A percentile compares a stretch with the other conserved stretches of the same genome.
Evolutionary conservation across 2,113 vertebrate species (phyloP).

Genomic region (Ammodytes marinus): DNA sequence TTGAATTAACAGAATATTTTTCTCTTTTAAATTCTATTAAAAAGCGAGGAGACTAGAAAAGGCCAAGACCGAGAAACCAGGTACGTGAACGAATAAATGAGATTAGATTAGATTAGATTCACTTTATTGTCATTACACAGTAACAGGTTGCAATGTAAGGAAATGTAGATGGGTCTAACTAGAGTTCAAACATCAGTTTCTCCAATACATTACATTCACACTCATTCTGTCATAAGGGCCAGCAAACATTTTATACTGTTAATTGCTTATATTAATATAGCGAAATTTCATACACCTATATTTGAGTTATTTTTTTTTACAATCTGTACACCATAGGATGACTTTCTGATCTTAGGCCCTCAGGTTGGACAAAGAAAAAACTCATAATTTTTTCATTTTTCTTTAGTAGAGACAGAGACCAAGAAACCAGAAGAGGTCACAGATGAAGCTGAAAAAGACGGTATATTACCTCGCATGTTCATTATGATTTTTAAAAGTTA

Average conservation of each 20-base stretch:
- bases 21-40: neutral
- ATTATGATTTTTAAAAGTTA: neutral
- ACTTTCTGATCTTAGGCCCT: neutral
- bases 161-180: too few relatives aligned
- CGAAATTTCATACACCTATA: neutral
- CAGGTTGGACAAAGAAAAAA: neutral
- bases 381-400: neutral
- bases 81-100: slow-evolving; percentile 14
- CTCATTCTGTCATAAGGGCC: neutral
- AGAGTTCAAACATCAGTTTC: too few relatives aligned
- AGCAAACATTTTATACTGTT: neutral
- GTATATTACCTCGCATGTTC: slow-evolving; percentile 23
- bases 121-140: too few relatives aligned
- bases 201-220: neutral
- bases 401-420: slow-evolving; percentile 27
- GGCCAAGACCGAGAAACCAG: slow-evolving; percentile 53
- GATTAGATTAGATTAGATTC: too few relatives aligned
- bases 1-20: neutral
- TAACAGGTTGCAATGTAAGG: too few relatives aligned
- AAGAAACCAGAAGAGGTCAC: slow-evolving; percentile 44
- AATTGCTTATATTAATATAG: neutral
- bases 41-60: slow-evolving; percentile 62
- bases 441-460: slow-evolving; percentile 65
- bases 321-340: neutral
- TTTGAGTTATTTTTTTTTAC: neutral